phyloP scores from a whole-genome alignment of 2,113 vertebrate species.

The Microcebus murinus region DNA sequence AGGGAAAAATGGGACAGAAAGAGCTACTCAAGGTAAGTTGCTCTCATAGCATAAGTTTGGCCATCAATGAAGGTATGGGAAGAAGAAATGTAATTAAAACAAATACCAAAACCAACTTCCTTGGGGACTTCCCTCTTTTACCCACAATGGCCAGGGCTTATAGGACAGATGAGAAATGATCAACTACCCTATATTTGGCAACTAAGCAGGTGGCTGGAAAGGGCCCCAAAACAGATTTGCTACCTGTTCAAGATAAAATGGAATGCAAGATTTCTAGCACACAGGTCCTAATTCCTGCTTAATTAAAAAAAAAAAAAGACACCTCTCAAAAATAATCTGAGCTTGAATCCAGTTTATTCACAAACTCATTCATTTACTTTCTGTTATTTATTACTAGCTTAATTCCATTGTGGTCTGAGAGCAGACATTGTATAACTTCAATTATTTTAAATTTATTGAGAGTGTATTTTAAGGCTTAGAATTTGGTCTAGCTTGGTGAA shows the following conservation, averaged over 20 bases:
- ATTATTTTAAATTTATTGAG: not conserved
- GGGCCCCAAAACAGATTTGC: not conserved
- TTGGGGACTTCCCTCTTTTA: not conserved
- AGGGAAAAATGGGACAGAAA: not conserved
- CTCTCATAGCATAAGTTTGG: not conserved
- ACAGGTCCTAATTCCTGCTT: not conserved
- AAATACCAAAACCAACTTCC: not conserved
- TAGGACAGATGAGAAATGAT: not conserved
- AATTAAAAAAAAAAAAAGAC: not conserved
- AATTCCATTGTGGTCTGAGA: not conserved
- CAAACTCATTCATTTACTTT: not conserved
- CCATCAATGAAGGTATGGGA: not conserved
- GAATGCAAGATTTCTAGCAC: not conserved
- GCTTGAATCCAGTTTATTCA: not conserved
- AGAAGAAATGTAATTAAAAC: not conserved
- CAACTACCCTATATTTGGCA: not conserved
- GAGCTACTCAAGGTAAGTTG: not conserved
- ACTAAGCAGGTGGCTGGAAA: not conserved
- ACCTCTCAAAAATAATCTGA: not conserved
- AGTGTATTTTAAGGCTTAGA: not conserved
- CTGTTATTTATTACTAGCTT: not conserved
- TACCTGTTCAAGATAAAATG: not conserved
- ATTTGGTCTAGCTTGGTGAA: not conserved
- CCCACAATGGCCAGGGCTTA: not conserved
- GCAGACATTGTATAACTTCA: not conserved